Conservation (phyloP, 2,888 invertebrate species). For the Drosophila kambysellisi region DNA sequence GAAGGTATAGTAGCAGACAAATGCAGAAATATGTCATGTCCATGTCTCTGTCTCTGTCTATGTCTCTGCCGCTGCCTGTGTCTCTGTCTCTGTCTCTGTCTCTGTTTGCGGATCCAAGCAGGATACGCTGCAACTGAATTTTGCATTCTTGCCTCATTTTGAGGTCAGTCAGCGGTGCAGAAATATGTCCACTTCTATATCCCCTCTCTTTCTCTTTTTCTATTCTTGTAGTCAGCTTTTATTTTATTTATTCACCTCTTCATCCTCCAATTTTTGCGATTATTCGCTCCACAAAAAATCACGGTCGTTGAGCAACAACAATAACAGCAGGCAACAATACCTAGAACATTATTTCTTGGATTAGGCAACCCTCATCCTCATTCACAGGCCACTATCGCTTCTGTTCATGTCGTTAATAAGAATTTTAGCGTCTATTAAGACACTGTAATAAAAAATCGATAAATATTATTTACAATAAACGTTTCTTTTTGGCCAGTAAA, state of each 20-base stretch:
- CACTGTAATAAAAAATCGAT: not conserved
- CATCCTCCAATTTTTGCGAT: not conserved
- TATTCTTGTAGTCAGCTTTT: not conserved
- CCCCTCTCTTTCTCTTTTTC: not conserved
- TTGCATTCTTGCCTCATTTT: conserved; percentile 36
- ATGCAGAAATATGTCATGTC: conserved; percentile 40
- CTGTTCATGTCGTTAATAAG: conserved; percentile 27
- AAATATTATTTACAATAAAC: not conserved
- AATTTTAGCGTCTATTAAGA: conserved; percentile 4
- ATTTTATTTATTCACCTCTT: conserved; percentile 24
- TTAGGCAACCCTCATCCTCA: not conserved
- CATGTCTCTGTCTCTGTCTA: too few relatives aligned
- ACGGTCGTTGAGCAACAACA: conserved; percentile 36
- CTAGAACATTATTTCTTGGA: conserved; percentile 16
- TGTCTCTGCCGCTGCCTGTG: too few relatives aligned
- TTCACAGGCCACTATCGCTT: conserved; percentile 9
- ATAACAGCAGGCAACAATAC: conserved; percentile 24
- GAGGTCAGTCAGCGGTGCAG: conserved; percentile 18
- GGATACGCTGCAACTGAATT: conserved; percentile 14
- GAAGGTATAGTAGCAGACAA: conserved; percentile 14
- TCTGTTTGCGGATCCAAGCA: conserved; percentile 1
- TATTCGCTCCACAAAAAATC: conserved; percentile 27
- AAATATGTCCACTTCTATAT: conserved; percentile 8
- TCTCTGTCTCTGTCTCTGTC: conserved; percentile 14
- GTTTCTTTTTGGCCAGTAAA: not conserved